Evolutionary conservation across 2,797 vertebrate genomes (phyloP).

Genomic region (Odontamblyopus rebecca): DNA sequence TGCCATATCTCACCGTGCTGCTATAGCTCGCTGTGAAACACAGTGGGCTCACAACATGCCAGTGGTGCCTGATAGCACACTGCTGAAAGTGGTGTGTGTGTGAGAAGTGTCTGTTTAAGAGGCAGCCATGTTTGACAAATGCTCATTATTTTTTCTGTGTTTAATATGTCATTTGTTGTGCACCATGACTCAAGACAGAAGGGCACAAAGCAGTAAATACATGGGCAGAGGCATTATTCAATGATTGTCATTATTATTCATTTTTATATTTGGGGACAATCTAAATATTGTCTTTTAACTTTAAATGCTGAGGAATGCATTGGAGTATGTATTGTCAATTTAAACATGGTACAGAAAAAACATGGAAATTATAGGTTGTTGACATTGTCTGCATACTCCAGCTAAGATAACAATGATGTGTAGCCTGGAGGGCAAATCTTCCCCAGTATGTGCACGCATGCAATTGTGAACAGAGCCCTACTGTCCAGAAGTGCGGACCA

Average conservation of each 20-base stretch:
- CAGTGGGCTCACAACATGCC: conserved; percentile 44
- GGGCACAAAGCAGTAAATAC: conserved; percentile 35
- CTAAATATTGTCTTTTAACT: not conserved
- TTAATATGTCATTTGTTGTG: conserved; percentile 73
- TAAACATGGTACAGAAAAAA: conserved; percentile 24
- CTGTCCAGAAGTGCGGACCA: conserved; percentile 50
- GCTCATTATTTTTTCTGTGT: conserved; percentile 57
- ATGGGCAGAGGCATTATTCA: conserved; percentile 13
- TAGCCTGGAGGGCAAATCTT: conserved; percentile 61
- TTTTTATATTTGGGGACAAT: not conserved
- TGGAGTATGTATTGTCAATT: conserved; percentile 1
- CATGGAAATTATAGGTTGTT: conserved; percentile 27
- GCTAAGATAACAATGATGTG: conserved; percentile 54
- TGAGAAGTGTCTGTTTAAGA: conserved; percentile 54
- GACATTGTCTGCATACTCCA: conserved; percentile 47
- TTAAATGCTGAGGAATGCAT: conserved; percentile 14
- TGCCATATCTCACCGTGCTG: conserved; percentile 57
- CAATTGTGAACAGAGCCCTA: conserved; percentile 39
- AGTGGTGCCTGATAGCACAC: conserved; percentile 39
- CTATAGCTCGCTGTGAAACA: conserved; percentile 47
- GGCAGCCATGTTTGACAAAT: conserved; percentile 44
- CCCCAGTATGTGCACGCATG: conserved; percentile 48
- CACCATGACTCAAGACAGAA: conserved; percentile 47
- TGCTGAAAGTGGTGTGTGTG: conserved; percentile 49
- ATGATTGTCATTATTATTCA: not conserved